Evolutionary conservation across 2,113 vertebrate species (phyloP).

Genomic region (Oophaga pumilio): DNA sequence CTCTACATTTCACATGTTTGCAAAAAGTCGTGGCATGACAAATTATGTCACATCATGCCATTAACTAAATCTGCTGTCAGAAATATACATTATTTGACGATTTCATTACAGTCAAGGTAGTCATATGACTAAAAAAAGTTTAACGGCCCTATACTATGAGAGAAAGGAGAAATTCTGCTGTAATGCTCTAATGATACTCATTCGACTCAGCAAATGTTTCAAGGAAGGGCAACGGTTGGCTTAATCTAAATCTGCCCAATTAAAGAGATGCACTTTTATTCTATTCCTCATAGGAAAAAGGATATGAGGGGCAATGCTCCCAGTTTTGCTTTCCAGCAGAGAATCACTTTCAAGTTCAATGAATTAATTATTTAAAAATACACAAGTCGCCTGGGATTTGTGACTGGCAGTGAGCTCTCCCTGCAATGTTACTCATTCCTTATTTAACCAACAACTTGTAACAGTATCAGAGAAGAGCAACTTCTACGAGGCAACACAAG

Average conservation of each 20-base stretch:
- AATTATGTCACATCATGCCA: too few relatives aligned
- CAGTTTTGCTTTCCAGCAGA: constrained; percentile 29
- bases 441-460: constrained; percentile 56
- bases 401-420: constrained; percentile 25
- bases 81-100: too few relatives aligned
- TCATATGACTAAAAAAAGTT: too few relatives aligned
- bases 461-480: constrained; percentile 30
- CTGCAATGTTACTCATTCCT: constrained; percentile 46
- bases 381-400: constrained; percentile 41
- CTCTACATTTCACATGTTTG: too few relatives aligned
- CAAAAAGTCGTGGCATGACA: too few relatives aligned
- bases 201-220: neutral
- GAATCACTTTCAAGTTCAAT: constrained; percentile 48
- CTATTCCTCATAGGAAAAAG: neutral
- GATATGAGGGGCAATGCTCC: neutral
- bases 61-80: too few relatives aligned
- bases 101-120: too few relatives aligned
- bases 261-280: neutral
- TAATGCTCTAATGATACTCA: neutral
- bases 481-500: neutral
- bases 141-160: too few relatives aligned
- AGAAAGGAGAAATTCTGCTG: neutral
- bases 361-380: constrained; percentile 53
- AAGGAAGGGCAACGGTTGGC: neutral
- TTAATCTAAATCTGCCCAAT: neutral